Evolutionary conservation across 2,888 invertebrate genomes (phyloP), one percentile per base, ranked within the genome.

Genomic region (Trichopoda pennipes): DNA sequence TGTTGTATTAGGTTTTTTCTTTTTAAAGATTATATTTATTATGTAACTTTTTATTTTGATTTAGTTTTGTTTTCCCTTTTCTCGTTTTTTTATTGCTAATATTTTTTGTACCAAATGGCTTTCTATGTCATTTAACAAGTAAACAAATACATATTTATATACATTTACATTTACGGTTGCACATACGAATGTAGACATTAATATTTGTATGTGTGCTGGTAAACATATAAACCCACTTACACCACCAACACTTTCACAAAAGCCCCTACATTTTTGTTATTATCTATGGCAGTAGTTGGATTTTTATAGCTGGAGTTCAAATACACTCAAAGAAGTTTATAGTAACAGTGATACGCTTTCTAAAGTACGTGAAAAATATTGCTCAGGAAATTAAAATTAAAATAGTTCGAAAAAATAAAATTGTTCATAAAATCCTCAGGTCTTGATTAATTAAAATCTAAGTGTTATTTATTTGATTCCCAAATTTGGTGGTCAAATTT

Each of bases 31-130:
- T 75, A 78, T 81, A 78, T 75, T 81, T 82, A 76, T 79, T 82
- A 82, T 76, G 70, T 78, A 75, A 74, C 28, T 74, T 77, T 66
- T 53, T 74, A 49, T 60, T 68, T 69, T 61, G 35, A 32, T 73
- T 58, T 63, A 19, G 23, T 12, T 56, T 47, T 70, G 53, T 74
- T 70, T 51, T 72, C 56, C 19, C 44, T 63, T 51, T 68, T 63
- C 28, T 58, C n/a, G 68, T 60, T 75, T 80, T 73, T 81, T 84
- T 84, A 84, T 83, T 76, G 76, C 81, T 83, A 81, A 84, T 81
- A 83, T 83, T 83, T 83, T 84, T 83, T 79, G 73, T 83, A 81
- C 78, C 78, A 78, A 80, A 84, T 83, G 61, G 61, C 78, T 83
- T 84, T 84, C 82, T 84, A 58, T 84, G 80, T 78, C 84, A 84